These are phyloP conservation scores for Otis tarda DNA, from an alignment of 2,113 vertebrate genomes.

Conservation along the genomic window DNA sequence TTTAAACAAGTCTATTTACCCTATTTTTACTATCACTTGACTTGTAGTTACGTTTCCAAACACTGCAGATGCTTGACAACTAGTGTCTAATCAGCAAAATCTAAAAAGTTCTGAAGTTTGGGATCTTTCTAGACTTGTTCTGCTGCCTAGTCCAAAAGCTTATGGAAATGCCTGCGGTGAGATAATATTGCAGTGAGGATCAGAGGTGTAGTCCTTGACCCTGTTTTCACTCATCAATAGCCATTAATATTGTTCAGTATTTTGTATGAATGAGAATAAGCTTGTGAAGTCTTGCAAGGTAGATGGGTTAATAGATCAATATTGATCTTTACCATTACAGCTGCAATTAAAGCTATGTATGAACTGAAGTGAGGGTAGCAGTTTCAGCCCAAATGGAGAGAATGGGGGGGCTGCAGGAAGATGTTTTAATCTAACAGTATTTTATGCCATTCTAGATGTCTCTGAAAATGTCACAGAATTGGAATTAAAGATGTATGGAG, in stretches of 20 bases:
- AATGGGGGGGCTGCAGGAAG: neutral
- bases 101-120: neutral
- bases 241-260: slow-evolving; percentile 4
- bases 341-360: slow-evolving; percentile 29
- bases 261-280: slow-evolving; percentile 23
- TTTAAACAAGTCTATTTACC: neutral
- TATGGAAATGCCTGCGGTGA: neutral
- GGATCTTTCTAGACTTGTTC: neutral
- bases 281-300: slow-evolving; percentile 13
- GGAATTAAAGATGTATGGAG: neutral
- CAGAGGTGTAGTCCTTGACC: neutral
- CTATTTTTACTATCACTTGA: neutral
- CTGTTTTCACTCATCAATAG: neutral
- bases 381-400: neutral
- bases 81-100: neutral
- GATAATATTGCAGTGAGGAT: neutral
- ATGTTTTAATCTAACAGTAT: neutral
- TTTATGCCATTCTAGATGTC: neutral
- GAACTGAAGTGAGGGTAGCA: neutral
- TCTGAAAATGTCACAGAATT: neutral
- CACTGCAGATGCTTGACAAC: neutral
- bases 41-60: neutral
- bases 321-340: slow-evolving; percentile 24
- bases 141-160: neutral
- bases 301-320: slow-evolving; percentile 39